Base-by-base conservation (phyloP, 2,797 vertebrate species). In the Rhinella marina region DNA sequence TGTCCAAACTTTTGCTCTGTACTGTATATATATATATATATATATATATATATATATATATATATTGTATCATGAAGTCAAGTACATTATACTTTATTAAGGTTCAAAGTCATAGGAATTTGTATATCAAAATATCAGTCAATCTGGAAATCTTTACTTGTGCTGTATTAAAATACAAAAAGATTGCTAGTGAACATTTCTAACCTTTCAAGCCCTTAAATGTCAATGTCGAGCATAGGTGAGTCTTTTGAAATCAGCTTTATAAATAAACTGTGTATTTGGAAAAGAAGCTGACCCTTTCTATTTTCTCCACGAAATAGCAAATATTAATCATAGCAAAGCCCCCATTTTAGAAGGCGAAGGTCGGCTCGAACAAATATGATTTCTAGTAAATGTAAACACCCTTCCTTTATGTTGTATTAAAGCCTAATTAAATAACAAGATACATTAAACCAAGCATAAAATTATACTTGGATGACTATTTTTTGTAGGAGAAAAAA, bases 241-340 rank as follows among this genome's bases (percentile, higher is more conserved):
- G 61, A 93, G 93, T 94, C 93, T 94, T 93, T 88, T 91, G 93
- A 92, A 95, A 95, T 95, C 94, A 73, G 80, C 48, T 81, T 84
- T 84, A 73, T 17, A 72, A 73, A 84, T 57, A 41, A 73, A 93
- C 94, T 91, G 92, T 92, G 92, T 92, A 93, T 93, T 95, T 93
- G 93, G 93, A 88, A 91, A 94, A 93, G 92, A 93, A 94, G 93
- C 93, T 94, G 95, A 94, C 91, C 48, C 81, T 93, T 93, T 95
- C 93, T 92, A 92, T 93, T 94, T 92, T 81, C 93, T 92, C 94
- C 94, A 92, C 90, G 93, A 94, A 94, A 95, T 95, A 93, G 94
- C 93, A 94, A 95, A 94, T 95, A 95, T 95, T 95, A 95, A 95
- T 95, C 94, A 93, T 94, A 93, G 94, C 94, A 94, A 95, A 92